These are phyloP conservation scores for Melanerpes aurifrons DNA, from an alignment of 2,113 vertebrate species.

Conservation along the genomic window DNA sequence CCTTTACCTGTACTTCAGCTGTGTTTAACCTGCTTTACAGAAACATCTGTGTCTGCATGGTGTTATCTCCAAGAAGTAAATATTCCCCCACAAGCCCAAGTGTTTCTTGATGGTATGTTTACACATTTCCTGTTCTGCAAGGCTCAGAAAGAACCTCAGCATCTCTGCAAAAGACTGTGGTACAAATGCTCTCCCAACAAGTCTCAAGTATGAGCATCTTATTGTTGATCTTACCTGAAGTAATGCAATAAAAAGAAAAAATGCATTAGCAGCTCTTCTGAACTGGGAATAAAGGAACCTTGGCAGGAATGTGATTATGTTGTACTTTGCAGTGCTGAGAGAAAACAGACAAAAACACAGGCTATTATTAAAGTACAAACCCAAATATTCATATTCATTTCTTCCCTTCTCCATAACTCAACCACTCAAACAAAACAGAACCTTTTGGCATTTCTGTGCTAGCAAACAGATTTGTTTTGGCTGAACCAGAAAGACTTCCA, in stretches of 20 bases:
- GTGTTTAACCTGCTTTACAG: not conserved
- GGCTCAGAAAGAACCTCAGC: not conserved
- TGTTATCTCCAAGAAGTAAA: not conserved
- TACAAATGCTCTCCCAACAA: not conserved
- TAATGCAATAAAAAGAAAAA: slow-evolving; percentile 98
- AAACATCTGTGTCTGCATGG: not conserved
- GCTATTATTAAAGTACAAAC: not conserved
- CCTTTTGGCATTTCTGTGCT: not conserved
- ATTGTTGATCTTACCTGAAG: slow-evolving; percentile 88
- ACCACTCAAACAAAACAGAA: not conserved
- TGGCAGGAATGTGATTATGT: slow-evolving; percentile 95
- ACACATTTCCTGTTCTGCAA: not conserved
- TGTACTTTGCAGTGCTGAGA: slow-evolving; percentile 98
- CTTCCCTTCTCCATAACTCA: not conserved
- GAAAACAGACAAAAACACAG: slow-evolving; percentile 53
- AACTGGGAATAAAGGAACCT: slow-evolving; percentile 99
- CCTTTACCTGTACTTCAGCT: not conserved
- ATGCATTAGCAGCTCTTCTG: slow-evolving; percentile 97
- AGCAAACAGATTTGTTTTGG: not conserved
- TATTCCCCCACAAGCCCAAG: not conserved
- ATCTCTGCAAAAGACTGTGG: not conserved
- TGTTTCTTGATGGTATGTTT: not conserved
- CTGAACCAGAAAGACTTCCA: not conserved
- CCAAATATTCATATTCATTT: not conserved
- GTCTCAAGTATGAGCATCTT: not conserved